phyloP scores from a whole-genome alignment of 2,113 vertebrate species.

The Cynopterus brachyotis region DNA sequence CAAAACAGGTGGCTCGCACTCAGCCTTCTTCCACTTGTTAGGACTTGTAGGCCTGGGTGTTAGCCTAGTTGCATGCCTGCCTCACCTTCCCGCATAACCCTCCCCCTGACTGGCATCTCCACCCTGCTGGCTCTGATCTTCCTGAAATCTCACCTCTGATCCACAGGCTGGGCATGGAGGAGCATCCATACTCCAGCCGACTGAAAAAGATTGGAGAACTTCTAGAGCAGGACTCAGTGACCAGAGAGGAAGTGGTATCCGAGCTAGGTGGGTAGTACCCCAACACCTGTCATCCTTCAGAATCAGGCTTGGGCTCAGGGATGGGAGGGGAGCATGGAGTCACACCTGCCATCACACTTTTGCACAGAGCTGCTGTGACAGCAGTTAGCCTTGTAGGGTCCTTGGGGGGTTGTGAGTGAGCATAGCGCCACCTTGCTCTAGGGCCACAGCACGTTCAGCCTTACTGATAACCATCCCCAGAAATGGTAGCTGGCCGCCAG shows the following conservation, averaged over 20 bases:
- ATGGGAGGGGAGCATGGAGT: neutral
- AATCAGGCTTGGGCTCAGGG: neutral
- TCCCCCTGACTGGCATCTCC: neutral
- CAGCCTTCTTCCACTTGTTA: neutral
- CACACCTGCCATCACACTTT: neutral
- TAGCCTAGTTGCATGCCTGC: neutral
- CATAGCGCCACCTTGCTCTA: neutral
- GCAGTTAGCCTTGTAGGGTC: neutral
- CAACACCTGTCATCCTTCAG: neutral
- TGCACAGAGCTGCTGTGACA: neutral
- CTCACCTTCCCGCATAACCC: neutral
- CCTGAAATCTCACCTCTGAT: slow-evolving; percentile 24
- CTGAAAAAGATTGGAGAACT: slow-evolving; percentile 94
- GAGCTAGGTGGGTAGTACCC: slow-evolving; percentile 88
- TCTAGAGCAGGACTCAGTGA: slow-evolving; percentile 89
- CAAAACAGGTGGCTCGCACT: accelerated
- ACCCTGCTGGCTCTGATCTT: neutral
- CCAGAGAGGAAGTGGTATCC: slow-evolving; percentile 93
- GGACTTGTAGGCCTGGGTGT: neutral
- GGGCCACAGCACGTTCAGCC: neutral
- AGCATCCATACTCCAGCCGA: slow-evolving; percentile 93
- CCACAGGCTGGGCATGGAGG: slow-evolving; percentile 92
- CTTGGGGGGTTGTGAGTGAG: neutral
- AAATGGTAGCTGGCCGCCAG: neutral
- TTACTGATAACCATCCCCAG: neutral